Evolutionary conservation across 1,140 invertebrate species (phyloP), one percentile per base, ranked within the genome.

Genomic region (Neodiprion fabricii): DNA sequence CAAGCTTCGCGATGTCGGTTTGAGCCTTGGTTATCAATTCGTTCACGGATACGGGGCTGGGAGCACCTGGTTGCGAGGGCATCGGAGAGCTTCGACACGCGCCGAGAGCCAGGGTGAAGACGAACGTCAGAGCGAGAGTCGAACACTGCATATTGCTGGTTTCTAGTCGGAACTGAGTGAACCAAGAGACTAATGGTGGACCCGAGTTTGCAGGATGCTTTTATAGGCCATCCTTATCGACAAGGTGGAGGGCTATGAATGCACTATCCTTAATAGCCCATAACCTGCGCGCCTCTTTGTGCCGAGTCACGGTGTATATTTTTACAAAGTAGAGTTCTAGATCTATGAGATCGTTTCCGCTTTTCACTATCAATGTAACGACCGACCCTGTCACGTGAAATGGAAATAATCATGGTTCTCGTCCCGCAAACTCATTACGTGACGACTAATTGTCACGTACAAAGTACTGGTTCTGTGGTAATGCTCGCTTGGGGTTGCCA

Each of bases 161-260:
- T 61, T 61, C 53, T 61, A 61, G 4, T 9, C 28, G 53, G n/a
- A 61, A 5, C 53, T 8, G 9, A 61, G 53, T 12, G 5, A 61
- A 11, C 72, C 71, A 78, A 80, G 67, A 70, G 72, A 85, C 83
- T 85, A 80, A 80, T 79, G 77, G 21, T 71, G 65, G 68, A 28
- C n/a, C 67, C 71, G 61, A 48, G 23, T 40, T 21, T 53, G 49
- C 53, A 21, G 76, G 48, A 73, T 49, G 72, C 78, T 82, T 85
- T 83, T 86, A 86, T 86, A 86, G 80, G 48, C 74, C 47, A 79
- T 74, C 74, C 82, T 85, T 86, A 86, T 86, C 85, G 17, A 61
- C 23, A 47, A 67, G 53, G 72, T 17, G 70, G 53, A 72, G 81
- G 82, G 78, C 83, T 85, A 83, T 83, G 76, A 78, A 74, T 61